Evolutionary conservation across 2,797 vertebrate species (phyloP).

Genomic region (Hylomyscus alleni): DNA sequence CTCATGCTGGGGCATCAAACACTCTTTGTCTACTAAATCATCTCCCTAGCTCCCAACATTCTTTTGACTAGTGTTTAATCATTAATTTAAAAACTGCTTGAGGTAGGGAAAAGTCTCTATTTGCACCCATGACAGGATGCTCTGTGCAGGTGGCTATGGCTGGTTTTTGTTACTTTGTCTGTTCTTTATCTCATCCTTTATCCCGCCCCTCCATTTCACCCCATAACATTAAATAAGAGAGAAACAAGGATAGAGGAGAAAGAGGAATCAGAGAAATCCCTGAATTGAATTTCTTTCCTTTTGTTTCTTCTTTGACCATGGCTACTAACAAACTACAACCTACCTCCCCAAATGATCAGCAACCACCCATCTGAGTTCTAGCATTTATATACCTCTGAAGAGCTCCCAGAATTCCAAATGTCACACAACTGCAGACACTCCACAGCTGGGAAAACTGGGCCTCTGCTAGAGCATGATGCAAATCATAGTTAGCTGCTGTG

Average conservation of each 20-base stretch:
- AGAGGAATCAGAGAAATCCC: not conserved
- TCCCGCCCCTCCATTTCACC: not conserved
- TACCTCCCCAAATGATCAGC: not conserved
- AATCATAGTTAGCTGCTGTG: not conserved
- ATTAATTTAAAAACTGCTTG: constrained; percentile 25
- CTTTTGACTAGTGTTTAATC: constrained; percentile 16
- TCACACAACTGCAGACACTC: not conserved
- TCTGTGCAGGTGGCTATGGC: not conserved
- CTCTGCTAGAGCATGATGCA: not conserved
- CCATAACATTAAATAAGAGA: not conserved
- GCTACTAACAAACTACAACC: not conserved
- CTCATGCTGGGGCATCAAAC: not conserved
- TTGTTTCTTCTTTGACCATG: not conserved
- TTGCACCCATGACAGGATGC: not conserved
- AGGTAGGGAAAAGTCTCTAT: not conserved
- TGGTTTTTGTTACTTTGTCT: not conserved
- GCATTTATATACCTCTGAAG: not conserved
- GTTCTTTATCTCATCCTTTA: not conserved
- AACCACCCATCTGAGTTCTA: not conserved
- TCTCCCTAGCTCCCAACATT: not conserved
- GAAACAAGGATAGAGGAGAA: not conserved
- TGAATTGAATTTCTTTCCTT: not conserved
- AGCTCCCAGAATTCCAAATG: not conserved
- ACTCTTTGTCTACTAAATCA: not conserved
- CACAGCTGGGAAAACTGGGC: not conserved